phyloP scores from a whole-genome alignment of 2,113 vertebrate species.

The Oenanthe melanoleuca region DNA sequence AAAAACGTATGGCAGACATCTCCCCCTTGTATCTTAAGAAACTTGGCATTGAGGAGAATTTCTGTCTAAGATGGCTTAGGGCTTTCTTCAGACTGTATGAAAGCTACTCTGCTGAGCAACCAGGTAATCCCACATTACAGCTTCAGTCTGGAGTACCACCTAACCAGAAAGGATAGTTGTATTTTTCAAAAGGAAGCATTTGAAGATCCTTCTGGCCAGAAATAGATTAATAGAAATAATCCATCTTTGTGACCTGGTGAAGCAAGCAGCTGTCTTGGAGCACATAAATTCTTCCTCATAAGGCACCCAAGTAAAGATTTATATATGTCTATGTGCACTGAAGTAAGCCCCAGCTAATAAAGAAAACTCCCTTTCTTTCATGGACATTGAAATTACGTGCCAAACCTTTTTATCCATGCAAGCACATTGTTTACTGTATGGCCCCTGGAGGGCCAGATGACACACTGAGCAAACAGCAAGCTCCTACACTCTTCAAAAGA shows the following conservation, averaged over 20 bases:
- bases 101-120: not conserved
- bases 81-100: not conserved
- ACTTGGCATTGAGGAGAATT: not conserved
- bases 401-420: not conserved
- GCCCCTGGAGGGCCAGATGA: not conserved
- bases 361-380: not conserved
- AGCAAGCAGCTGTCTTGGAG: not conserved
- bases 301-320: not conserved
- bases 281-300: not conserved
- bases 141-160: not conserved
- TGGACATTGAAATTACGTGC: not conserved
- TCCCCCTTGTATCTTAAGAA: not conserved
- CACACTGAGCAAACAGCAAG: not conserved
- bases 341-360: not conserved
- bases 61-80: not conserved
- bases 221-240: not conserved
- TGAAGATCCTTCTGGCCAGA: not conserved
- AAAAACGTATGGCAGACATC: not conserved
- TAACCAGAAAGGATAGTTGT: not conserved
- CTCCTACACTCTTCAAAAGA: not conserved
- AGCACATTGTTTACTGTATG: not conserved
- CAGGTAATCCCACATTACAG: not conserved
- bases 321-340: fast-evolving
- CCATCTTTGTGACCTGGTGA: not conserved
- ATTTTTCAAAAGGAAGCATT: not conserved